Evolutionary conservation across 2,113 vertebrate species (phyloP).

Genomic region (Gopherus evgoodei): DNA sequence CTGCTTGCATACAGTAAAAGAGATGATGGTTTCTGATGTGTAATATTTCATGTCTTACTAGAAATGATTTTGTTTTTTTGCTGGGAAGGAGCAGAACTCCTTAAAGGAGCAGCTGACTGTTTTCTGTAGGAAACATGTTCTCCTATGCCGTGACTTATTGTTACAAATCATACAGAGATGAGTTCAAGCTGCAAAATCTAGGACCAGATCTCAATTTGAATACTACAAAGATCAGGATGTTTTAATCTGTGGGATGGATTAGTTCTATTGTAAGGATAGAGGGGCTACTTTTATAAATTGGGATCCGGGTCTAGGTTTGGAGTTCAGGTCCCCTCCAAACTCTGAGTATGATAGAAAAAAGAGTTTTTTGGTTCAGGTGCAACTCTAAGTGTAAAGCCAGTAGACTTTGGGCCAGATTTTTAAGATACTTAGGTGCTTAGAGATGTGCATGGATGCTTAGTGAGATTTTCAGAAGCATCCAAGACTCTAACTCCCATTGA

Average conservation of each 20-base stretch:
- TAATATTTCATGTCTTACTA: not conserved
- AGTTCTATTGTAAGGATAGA: not conserved
- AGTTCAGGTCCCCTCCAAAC: not conserved
- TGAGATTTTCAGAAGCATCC: not conserved
- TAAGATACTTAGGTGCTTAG: not conserved
- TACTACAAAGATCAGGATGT: not conserved
- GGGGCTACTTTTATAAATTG: not conserved
- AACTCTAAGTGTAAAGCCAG: not conserved
- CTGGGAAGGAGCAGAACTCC: not conserved
- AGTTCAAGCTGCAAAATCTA: not conserved
- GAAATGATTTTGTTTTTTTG: not conserved
- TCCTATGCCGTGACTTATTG: not conserved
- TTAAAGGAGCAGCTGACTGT: not conserved
- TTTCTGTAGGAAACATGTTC: not conserved
- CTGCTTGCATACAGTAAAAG: not conserved
- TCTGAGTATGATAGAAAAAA: not conserved
- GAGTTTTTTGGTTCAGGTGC: not conserved
- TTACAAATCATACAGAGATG: not conserved
- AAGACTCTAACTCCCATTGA: not conserved
- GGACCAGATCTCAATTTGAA: not conserved
- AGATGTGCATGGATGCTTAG: not conserved
- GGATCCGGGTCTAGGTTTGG: not conserved
- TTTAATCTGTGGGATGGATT: not conserved
- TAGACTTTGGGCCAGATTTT: not conserved
- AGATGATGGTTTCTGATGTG: not conserved